phyloP scores from a whole-genome alignment of 2,113 vertebrate genomes.

The Lagenorhynchus albirostris region DNA sequence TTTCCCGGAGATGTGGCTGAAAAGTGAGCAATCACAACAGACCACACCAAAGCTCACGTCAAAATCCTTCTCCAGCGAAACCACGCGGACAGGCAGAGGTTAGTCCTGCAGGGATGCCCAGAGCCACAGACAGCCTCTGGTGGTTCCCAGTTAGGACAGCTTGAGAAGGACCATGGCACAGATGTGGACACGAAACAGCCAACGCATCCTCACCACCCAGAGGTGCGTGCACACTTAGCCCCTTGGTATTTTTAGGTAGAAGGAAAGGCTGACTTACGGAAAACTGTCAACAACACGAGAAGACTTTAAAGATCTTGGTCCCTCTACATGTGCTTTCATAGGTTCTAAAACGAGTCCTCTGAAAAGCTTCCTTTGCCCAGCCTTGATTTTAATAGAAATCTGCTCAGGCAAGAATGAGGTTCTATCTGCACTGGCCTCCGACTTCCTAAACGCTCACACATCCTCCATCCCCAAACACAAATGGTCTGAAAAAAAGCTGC shows the following conservation, averaged over 20 bases:
- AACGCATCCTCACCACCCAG: background rate
- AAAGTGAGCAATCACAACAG: constrained; percentile 45
- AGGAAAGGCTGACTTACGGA: background rate
- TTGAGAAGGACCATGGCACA: background rate
- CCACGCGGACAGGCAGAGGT: background rate
- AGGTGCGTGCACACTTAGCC: background rate
- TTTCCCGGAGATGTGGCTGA: background rate
- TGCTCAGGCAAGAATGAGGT: background rate
- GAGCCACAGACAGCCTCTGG: background rate
- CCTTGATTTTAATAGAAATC: background rate
- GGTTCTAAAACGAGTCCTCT: background rate
- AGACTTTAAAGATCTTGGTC: background rate
- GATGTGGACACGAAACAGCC: background rate
- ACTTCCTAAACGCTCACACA: background rate
- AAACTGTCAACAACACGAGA: background rate
- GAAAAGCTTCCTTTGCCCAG: background rate
- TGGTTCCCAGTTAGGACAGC: background rate
- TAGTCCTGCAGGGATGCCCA: background rate
- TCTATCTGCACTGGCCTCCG: background rate
- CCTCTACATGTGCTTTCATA: background rate
- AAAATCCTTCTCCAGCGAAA: background rate
- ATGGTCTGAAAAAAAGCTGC: background rate
- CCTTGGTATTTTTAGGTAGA: background rate
- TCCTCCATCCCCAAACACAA: background rate
- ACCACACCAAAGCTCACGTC: background rate